Percentiles rank a stretch among this genome's conserved stretches.
These are phyloP conservation scores for Sphaerophoria taeniata DNA, from an alignment of 2,888 invertebrate species.

Conservation along the genomic window DNA sequence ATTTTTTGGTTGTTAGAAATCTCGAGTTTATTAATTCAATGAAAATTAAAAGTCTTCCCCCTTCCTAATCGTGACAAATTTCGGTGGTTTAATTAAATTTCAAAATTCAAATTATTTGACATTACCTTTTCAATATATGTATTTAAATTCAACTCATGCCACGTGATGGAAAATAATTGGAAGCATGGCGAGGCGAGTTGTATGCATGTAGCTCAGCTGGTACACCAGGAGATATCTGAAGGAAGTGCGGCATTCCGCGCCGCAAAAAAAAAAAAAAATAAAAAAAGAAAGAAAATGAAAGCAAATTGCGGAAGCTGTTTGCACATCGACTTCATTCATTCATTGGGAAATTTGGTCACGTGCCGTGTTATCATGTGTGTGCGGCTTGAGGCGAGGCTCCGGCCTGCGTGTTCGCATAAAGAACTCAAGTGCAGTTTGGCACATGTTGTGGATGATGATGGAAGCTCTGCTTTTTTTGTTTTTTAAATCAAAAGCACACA, in stretches of 20 bases:
- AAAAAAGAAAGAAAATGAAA: constrained; percentile 25
- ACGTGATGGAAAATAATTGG: constrained; percentile 68
- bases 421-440: constrained; percentile 52
- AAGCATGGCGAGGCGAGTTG: constrained; percentile 38
- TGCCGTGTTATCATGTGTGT: constrained; percentile 60
- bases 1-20: background rate
- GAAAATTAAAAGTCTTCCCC: too few species aligned
- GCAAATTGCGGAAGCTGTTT: constrained; percentile 53
- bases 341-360: constrained; percentile 67
- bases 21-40: constrained; percentile 65
- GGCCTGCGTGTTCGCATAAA: constrained; percentile 48
- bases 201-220: background rate
- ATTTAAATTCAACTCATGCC: constrained; percentile 12
- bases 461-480: too few species aligned
- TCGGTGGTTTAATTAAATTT: constrained; percentile 68
- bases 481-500: constrained; percentile 55
- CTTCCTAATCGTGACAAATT: constrained; percentile 22
- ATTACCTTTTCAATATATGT: too few species aligned
- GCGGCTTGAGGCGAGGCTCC: background rate
- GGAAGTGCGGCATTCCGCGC: background rate
- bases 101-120: constrained; percentile 52
- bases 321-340: too few species aligned
- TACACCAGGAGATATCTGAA: background rate
- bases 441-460: constrained; percentile 30
- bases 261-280: background rate